Conservation (phyloP, 2,888 invertebrate species). For the Phengaris alcon region DNA sequence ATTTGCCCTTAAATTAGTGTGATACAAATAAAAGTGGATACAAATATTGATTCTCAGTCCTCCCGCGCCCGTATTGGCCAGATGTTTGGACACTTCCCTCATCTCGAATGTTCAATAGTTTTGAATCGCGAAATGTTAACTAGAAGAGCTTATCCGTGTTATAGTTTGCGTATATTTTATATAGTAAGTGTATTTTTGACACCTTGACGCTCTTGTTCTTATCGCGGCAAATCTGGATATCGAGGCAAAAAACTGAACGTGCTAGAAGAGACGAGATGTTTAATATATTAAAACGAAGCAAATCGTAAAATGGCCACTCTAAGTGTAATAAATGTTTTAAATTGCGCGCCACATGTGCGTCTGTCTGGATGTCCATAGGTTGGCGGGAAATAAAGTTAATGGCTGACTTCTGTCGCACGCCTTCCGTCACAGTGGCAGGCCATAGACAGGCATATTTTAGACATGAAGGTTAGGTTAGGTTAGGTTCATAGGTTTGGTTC, state of each 20-base stretch:
- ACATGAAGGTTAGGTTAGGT: neutral
- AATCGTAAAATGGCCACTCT: neutral
- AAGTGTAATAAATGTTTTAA: neutral
- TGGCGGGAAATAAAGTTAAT: constrained; percentile 18
- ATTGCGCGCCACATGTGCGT: constrained; percentile 1
- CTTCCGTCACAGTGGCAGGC: neutral
- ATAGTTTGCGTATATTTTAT: too few species aligned
- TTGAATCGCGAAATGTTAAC: neutral
- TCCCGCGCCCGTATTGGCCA: neutral
- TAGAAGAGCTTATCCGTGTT: too few species aligned
- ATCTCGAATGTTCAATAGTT: neutral
- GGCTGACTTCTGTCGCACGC: constrained; percentile 15
- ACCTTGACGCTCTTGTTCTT: too few species aligned
- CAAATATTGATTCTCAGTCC: neutral
- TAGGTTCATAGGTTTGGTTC: too few species aligned
- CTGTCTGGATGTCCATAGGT: neutral
- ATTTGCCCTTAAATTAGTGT: constrained; percentile 4
- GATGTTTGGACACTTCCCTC: neutral
- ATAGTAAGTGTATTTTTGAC: too few species aligned
- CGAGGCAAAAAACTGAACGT: too few species aligned
- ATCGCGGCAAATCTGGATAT: too few species aligned
- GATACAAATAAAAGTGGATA: constrained; percentile 7
- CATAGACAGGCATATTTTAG: neutral
- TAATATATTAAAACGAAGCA: neutral
- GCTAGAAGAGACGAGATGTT: neutral